Conservation (phyloP, 2,113 vertebrate genomes). For the Anhinga anhinga region DNA sequence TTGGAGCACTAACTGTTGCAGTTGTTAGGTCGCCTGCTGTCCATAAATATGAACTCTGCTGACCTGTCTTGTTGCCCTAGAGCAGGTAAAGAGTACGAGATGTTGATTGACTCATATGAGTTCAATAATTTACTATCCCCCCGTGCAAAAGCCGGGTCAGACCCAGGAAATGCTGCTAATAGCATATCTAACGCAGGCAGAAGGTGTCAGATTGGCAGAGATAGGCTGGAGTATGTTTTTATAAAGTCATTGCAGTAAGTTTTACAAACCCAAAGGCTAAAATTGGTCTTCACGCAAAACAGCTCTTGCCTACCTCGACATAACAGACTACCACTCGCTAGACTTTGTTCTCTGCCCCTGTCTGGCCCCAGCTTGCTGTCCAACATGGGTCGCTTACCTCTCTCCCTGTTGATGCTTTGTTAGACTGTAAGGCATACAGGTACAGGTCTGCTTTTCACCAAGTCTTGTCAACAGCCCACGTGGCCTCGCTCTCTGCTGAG, state of each 20-base stretch:
- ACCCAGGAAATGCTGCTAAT: neutral
- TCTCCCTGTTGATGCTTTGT: neutral
- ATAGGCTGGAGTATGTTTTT: neutral
- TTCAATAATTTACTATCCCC: neutral
- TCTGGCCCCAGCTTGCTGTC: neutral
- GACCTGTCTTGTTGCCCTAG: neutral
- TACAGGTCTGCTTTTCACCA: neutral
- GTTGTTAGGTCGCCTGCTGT: neutral
- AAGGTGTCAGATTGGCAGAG: rapidly evolving
- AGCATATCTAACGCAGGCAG: neutral
- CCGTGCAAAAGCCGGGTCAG: neutral
- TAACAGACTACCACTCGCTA: neutral
- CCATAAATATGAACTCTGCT: neutral
- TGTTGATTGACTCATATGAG: rapidly evolving
- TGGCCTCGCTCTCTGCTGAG: neutral
- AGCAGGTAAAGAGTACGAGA: neutral
- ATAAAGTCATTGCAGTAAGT: neutral
- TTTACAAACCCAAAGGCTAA: neutral
- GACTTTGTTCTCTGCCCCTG: neutral
- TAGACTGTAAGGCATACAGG: neutral
- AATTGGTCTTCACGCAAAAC: neutral
- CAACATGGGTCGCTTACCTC: rapidly evolving
- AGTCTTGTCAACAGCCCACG: neutral
- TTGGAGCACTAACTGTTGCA: neutral
- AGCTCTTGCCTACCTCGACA: neutral